phyloP scores from a whole-genome alignment of 2,113 vertebrate genomes.

The Catharus fuscescens region DNA sequence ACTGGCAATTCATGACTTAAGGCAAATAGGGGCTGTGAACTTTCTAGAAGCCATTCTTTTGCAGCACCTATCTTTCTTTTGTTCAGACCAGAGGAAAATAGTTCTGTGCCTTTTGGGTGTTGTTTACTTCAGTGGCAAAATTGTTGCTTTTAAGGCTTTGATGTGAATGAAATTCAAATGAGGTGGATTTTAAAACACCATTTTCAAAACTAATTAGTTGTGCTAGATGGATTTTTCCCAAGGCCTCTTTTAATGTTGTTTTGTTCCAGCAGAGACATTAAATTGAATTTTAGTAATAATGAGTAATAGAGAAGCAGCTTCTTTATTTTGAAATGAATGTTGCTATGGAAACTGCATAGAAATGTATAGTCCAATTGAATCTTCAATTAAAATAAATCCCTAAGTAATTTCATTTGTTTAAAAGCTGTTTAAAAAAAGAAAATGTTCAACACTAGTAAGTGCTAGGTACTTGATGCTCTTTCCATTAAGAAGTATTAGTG shows the following conservation, averaged over 20 bases:
- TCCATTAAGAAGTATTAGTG: not conserved
- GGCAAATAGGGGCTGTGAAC: not conserved
- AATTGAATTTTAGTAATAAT: constrained; percentile 82
- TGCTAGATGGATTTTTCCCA: constrained; percentile 62
- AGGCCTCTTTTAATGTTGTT: constrained; percentile 72
- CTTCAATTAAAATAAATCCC: constrained; percentile 75
- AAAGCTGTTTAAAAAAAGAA: constrained; percentile 53
- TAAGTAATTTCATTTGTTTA: constrained; percentile 76
- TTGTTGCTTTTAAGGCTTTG: constrained; percentile 61
- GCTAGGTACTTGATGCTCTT: constrained; percentile 30
- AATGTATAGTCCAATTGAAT: constrained; percentile 72
- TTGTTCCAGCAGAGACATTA: constrained; percentile 73
- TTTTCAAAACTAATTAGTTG: constrained; percentile 79
- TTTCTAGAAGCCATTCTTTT: not conserved
- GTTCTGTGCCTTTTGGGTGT: constrained; percentile 22
- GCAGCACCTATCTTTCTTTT: not conserved
- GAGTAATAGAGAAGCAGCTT: constrained; percentile 74
- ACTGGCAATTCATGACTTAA: not conserved
- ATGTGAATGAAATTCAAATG: constrained; percentile 68
- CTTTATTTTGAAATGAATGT: constrained; percentile 75
- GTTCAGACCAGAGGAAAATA: constrained; percentile 13
- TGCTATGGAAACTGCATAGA: constrained; percentile 80
- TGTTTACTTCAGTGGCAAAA: constrained; percentile 60
- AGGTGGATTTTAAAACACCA: constrained; percentile 67
- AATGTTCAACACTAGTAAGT: constrained; percentile 15